phyloP scores from a whole-genome alignment of 2,888 invertebrate genomes.

The Ceratothoa steindachneri region DNA sequence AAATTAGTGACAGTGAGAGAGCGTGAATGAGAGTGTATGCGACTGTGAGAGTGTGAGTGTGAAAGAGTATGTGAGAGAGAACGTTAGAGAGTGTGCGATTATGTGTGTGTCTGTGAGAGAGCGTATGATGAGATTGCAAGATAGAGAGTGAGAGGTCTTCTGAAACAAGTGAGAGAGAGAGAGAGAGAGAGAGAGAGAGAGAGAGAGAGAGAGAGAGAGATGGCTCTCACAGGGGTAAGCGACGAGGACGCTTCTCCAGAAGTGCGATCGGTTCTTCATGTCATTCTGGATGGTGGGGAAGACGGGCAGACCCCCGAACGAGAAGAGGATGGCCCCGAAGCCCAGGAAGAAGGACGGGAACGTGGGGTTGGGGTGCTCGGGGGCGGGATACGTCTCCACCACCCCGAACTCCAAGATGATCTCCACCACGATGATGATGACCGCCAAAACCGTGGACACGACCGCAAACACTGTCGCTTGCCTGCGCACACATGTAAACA shows the following conservation, averaged over 20 bases:
- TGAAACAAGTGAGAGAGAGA: too few relatives aligned
- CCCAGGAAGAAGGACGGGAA: constrained; percentile 54
- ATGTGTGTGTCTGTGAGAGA: too few relatives aligned
- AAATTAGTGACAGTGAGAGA: too few relatives aligned
- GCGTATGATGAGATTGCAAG: too few relatives aligned
- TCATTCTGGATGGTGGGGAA: constrained; percentile 77
- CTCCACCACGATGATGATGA: constrained; percentile 24
- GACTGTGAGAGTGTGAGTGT: too few relatives aligned
- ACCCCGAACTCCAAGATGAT: constrained; percentile 11
- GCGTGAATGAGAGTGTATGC: too few relatives aligned
- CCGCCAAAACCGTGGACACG: constrained; percentile 25
- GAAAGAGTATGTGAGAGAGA: too few relatives aligned
- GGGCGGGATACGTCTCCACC: neutral
- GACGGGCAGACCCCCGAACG: constrained; percentile 69
- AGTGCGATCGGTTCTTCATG: constrained; percentile 65
- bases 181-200: too few relatives aligned
- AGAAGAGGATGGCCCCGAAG: constrained; percentile 67
- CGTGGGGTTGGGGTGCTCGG: constrained; percentile 27
- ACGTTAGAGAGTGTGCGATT: too few relatives aligned
- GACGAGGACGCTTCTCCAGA: constrained; percentile 51
- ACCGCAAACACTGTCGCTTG: constrained; percentile 38
- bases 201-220: too few relatives aligned
- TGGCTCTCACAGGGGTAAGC: constrained; percentile 31
- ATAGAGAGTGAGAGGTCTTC: too few relatives aligned
- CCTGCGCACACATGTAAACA: constrained; percentile 9